Conservation (phyloP, 23 tunicate genomes). For the Phallusia fumigata region DNA sequence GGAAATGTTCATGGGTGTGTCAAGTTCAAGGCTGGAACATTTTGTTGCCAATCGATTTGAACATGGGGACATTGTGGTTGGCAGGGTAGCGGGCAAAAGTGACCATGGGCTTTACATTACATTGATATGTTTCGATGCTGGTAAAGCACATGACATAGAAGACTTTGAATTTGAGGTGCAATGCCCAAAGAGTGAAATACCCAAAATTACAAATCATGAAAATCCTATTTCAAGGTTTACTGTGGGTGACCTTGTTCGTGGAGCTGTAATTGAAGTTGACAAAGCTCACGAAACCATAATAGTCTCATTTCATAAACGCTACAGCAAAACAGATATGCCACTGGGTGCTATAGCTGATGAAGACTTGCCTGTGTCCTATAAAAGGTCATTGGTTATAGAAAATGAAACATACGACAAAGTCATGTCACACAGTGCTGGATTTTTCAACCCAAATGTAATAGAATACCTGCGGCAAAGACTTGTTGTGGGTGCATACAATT, state of each 20-base stretch:
- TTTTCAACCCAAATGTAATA: constrained; percentile 66
- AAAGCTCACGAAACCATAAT: constrained; percentile 15
- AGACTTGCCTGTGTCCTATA: constrained; percentile 64
- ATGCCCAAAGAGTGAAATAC: constrained; percentile 65
- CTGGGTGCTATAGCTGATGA: constrained; percentile 67
- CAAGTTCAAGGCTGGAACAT: constrained; percentile 13
- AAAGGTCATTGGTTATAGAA: constrained; percentile 15
- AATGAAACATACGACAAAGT: constrained; percentile 48
- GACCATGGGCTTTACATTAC: constrained; percentile 35
- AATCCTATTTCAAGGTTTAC: constrained; percentile 53
- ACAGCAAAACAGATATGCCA: not conserved
- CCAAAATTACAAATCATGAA: constrained; percentile 52
- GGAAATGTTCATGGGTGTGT: constrained; percentile 60
- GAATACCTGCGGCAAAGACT: constrained; percentile 39
- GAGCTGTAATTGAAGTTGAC: constrained; percentile 38
- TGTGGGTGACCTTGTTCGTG: constrained; percentile 51
- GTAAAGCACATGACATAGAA: constrained; percentile 65
- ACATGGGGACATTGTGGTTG: constrained; percentile 65
- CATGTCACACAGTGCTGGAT: constrained; percentile 52
- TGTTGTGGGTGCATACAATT: not conserved
- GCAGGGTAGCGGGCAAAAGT: constrained; percentile 49
- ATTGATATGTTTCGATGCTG: constrained; percentile 68
- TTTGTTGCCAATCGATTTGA: constrained; percentile 59
- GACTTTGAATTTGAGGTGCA: constrained; percentile 36
- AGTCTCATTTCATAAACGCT: not conserved